A percentile compares a stretch with the other conserved stretches of the same genome.
phyloP scores from a whole-genome alignment of 2,888 invertebrate species.

The Brachypalpus laphriformis region DNA sequence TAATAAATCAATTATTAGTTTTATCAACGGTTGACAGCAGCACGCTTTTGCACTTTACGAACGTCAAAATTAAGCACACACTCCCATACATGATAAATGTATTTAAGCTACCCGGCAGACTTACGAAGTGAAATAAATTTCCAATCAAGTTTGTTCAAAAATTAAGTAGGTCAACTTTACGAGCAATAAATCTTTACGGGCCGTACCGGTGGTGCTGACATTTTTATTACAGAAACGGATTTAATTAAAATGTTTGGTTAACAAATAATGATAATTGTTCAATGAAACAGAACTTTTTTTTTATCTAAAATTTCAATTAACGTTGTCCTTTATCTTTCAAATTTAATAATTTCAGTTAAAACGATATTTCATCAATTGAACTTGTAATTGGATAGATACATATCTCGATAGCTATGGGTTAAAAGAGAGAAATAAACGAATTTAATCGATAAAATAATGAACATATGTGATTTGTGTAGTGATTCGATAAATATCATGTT shows the following conservation, averaged over 20 bases:
- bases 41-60: conserved; percentile 64
- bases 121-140: conserved; percentile 10
- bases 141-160: conserved; percentile 51
- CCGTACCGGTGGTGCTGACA: background rate
- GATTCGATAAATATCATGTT: conserved; percentile 31
- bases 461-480: conserved; percentile 2
- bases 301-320: background rate
- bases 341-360: conserved; percentile 3
- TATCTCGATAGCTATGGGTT: background rate
- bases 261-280: background rate
- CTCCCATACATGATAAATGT: background rate
- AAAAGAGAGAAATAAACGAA: background rate
- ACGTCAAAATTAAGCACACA: background rate
- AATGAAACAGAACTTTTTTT: background rate
- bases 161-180: conserved; percentile 59
- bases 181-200: conserved; percentile 39
- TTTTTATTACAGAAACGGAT: conserved; percentile 11
- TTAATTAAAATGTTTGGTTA: conserved; percentile 26
- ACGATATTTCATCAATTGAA: background rate
- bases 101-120: background rate
- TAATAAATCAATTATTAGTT: conserved; percentile 39
- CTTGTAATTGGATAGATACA: conserved; percentile 7
- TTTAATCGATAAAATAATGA: background rate
- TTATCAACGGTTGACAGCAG: conserved; percentile 40
- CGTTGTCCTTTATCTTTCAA: background rate